Evolutionary conservation across 1,140 invertebrate genomes (phyloP), one percentile per base, ranked within the genome.

Genomic region (Drepana arcuata): DNA sequence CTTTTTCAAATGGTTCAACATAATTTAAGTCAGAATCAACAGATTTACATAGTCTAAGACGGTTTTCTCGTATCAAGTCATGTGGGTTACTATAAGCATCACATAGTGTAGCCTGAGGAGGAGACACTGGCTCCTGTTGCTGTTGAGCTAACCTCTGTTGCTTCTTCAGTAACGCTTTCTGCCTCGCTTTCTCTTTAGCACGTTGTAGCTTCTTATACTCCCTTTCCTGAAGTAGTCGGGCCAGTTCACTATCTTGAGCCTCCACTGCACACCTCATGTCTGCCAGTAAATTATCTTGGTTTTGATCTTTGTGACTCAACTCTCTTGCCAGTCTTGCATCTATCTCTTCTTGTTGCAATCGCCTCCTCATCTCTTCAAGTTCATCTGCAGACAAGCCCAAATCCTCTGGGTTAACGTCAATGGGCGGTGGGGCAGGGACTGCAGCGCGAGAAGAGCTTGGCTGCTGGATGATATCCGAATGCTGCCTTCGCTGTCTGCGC

Each of bases 221-320:
- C 63, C 92, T 90, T 64, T 97, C 95, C 69, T 98, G 95, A 24
- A 98, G 84, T 66, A 97, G 88, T 60, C 91, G 88, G 0, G 95
- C 95, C 1, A 97, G 82, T 74, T 97, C 93, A 29, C 93, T 89
- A 72, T 98, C 95, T 69, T 97, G 95, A 2, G 92, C 92, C 81
- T 98, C 95, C 32, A 97, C 95, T 5, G 94, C 93, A 41, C 92
- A 86, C 59, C 90, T 59, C 78, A 83, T 87, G 77, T 95, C 92
- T 15, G 93, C 86, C 14, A 89, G 65, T 54, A 89, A 83, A 12
- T 86, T 85, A 47, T 87, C 85, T 37, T 88, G 82, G 7, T 81
- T 65, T 15, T 86, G 86, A 49, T 88, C 88, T 39, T 88, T 86
- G 54, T 87, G 79, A 36, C 86, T 87, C 66, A 88, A 56, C 44